Evolutionary conservation across 2,113 vertebrate species (phyloP).

Genomic region (Cochlearius cochlearius): DNA sequence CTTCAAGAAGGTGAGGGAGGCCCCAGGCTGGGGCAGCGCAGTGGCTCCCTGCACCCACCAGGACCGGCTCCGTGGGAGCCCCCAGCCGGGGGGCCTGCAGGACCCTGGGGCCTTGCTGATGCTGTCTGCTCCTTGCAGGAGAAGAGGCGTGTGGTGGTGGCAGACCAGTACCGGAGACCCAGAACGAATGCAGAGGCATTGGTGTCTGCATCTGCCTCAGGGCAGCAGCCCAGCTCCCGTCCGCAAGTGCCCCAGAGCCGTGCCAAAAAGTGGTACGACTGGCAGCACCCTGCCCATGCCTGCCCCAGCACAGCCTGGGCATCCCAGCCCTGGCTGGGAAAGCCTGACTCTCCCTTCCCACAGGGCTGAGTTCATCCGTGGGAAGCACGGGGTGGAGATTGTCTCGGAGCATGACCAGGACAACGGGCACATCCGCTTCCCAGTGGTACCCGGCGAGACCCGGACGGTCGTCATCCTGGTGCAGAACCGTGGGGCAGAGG

Average conservation of each 20-base stretch:
- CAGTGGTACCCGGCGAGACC: conserved; percentile 3
- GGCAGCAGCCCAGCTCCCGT: background rate
- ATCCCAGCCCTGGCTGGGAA: fast-evolving
- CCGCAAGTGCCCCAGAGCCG: background rate
- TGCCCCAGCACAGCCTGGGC: fast-evolving
- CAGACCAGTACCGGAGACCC: conserved; percentile 41
- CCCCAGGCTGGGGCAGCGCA: fast-evolving
- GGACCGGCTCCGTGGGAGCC: background rate
- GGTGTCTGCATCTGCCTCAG: fast-evolving
- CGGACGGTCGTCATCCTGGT: conserved; percentile 66
- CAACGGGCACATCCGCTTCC: conserved; percentile 75
- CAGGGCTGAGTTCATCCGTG: conserved; percentile 64
- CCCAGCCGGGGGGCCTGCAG: fast-evolving
- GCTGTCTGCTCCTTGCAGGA: background rate
- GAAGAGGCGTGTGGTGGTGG: background rate
- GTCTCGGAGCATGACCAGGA: conserved; percentile 8
- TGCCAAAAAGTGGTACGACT: background rate
- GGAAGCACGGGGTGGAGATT: conserved; percentile 80
- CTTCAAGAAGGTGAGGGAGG: conserved; percentile 64
- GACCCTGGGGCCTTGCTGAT: fast-evolving
- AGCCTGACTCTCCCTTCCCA: background rate
- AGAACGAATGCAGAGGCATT: fast-evolving
- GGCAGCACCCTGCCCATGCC: background rate
- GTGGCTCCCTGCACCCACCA: fast-evolving
- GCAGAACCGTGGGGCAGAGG: conserved; percentile 69